phyloP scores from a whole-genome alignment of 2,797 vertebrate genomes.

The Natrix natrix region DNA sequence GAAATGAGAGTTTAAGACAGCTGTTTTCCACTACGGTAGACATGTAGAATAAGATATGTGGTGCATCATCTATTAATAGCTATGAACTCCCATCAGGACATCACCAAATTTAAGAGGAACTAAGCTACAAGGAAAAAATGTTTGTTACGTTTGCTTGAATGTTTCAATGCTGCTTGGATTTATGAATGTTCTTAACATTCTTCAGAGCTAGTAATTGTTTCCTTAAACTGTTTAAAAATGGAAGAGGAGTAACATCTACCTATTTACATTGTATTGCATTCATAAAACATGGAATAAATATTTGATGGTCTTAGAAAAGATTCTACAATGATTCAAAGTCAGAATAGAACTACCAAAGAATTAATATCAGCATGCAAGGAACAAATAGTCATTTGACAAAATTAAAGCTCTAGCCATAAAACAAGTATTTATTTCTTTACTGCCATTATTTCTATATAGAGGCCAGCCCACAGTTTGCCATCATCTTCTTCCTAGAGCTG shows the following conservation, averaged over 20 bases:
- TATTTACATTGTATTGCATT: background rate
- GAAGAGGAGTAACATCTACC: background rate
- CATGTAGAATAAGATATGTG: background rate
- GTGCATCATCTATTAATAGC: background rate
- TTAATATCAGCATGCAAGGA: background rate
- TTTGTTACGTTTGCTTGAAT: background rate
- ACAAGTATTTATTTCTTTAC: background rate
- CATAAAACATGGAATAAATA: constrained; percentile 2
- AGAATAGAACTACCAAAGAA: background rate
- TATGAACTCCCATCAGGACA: background rate
- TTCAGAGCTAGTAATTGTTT: background rate
- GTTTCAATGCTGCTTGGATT: background rate
- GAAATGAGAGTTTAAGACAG: background rate
- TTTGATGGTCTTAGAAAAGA: background rate
- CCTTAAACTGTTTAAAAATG: background rate
- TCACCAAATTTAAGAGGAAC: background rate
- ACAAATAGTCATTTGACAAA: background rate
- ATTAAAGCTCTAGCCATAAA: background rate
- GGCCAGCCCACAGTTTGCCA: background rate
- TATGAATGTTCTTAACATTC: background rate
- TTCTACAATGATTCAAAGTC: background rate
- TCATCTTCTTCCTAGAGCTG: background rate
- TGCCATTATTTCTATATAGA: background rate
- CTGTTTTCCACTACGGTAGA: background rate
- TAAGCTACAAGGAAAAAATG: background rate